Evolutionary conservation across 2,113 vertebrate genomes (phyloP), one percentile per base, ranked within the genome.

Genomic region (Trematocara stigmaticum): DNA sequence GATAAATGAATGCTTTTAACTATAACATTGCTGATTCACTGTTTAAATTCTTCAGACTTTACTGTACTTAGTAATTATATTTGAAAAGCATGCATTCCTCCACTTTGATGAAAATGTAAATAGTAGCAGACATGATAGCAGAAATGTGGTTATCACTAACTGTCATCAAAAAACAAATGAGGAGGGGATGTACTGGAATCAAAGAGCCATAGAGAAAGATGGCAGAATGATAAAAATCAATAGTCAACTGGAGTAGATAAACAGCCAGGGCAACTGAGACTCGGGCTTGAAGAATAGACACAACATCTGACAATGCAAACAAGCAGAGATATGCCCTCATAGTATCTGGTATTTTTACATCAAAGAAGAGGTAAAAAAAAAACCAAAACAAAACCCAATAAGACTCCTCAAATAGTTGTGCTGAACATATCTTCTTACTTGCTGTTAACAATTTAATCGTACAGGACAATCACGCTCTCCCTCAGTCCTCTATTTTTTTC

Each of bases 301-400:
- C 81, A 96, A 95, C 92, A 95, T 81, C 20, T 8, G 79, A 51
- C 55, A 81, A 51, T 82, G 57, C 64, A 93, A 92, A 92, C 74
- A 91, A 90, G 88, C 82, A 51, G 45, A 82, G 47, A 85, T 69
- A 87, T 74, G 31, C 82, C 87, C 83, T 61, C 40, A 89, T 90
- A 52, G 7, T 79, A 12, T 81, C 81, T 81, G 91, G 86, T 85
- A 90, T 92, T 91, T 93, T 86, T 42, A 89, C 79, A 84, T 88
- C 87, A 92, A 92, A 89, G 85, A 81, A 34, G 38, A 89, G 83
- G 81, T 59, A 10, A 16, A 57, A 59, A 16, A 57, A n/a, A 23
- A 29, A 6, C 26, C 6, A 55, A 51, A 31, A 34, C 26, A 29
- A 10, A 29, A 6, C 11, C 56, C 79, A 86, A 89, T 71, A 84